Conservation (phyloP, 2,113 vertebrate genomes). For the Damaliscus lunatus region DNA sequence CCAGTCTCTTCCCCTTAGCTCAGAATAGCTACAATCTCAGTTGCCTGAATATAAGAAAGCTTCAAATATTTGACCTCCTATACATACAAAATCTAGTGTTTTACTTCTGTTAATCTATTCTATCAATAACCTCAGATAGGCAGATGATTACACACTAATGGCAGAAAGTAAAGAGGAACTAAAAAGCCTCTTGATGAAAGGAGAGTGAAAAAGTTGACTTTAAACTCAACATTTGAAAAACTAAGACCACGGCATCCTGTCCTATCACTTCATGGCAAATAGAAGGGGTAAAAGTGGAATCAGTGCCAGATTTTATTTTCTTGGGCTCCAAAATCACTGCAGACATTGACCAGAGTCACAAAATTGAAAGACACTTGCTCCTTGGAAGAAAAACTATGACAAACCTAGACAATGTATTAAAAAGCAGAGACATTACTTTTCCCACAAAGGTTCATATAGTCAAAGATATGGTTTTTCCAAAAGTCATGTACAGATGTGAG, state of each 20-base stretch:
- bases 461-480: not conserved
- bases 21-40: not conserved
- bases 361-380: not conserved
- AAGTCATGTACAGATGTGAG: not conserved
- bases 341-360: not conserved
- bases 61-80: not conserved
- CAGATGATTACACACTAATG: not conserved
- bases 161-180: not conserved
- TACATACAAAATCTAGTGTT: not conserved
- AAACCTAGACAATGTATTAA: not conserved
- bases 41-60: not conserved
- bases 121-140: not conserved
- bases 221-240: not conserved
- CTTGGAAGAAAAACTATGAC: not conserved
- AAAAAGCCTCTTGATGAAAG: not conserved
- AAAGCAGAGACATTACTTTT: not conserved
- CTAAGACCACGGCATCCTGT: not conserved
- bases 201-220: not conserved
- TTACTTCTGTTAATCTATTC: not conserved
- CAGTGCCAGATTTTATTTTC: not conserved
- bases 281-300: not conserved
- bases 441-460: not conserved
- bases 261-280: not conserved
- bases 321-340: not conserved
- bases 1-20: not conserved